Base-by-base conservation (phyloP, 2,113 vertebrate genomes). In the Eleginops maclovinus region DNA sequence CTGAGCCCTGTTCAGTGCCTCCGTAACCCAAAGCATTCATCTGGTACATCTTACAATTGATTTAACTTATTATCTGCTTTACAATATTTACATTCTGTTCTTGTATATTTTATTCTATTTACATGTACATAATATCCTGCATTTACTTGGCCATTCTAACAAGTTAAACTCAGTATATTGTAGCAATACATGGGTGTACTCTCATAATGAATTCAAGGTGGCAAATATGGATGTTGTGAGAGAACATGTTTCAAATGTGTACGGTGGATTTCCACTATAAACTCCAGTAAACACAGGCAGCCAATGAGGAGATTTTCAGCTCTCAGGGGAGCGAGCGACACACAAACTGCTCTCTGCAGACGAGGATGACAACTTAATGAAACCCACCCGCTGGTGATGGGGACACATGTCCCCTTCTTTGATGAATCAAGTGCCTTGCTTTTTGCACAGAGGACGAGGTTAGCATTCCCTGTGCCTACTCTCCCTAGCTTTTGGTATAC, bases 351-450 rank as follows among this genome's bases (percentile, higher is more conserved):
- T 75, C 17, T 1, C 17, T 6, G 49, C 55, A 60, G 44, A 75
- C 46, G 58, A 71, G 72, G 70, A 87, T 82, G 83, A 87, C 87
- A 86, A 67, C 71, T 81, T 86, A 83, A 89, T 88, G 72, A 85
- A 89, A 85, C 59, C 67, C 70, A 81, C 89, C 89, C 78, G 78
- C 55, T n/a, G 0, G 62, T 79, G 81, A 82, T 82, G 77, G 84
- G 72, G 77, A 62, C 22, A 46, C 61, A 69, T 83, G 78, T 88
- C 17, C 73, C 21, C 10, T 51, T 56, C 72, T 81, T 81, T 87
- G 66, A 87, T 76, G 72, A 86, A 79, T 84, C 72, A 79, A 80
- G 71, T 61, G 53, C 44, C 81, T 86, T 76, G n/a, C 65, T 71
- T 56, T 51, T 43, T 46, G 61, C 68, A 75, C 28, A 59, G 64